phyloP scores from a whole-genome alignment of 2,888 invertebrate genomes.

The Patella ulyssiponensis region DNA sequence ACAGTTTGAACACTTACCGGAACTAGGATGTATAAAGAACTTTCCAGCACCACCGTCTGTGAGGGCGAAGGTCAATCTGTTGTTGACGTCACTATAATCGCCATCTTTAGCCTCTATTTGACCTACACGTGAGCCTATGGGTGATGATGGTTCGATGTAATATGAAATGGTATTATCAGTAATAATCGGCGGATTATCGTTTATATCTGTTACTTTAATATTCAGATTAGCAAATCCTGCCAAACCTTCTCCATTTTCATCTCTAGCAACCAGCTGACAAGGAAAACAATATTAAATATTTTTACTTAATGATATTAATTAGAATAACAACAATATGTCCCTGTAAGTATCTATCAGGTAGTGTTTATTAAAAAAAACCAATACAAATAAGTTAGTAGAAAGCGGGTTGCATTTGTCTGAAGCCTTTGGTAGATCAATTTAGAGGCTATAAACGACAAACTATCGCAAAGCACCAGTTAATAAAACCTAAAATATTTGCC shows the following conservation, averaged over 20 bases:
- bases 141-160: conserved; percentile 17
- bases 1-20: conserved; percentile 20
- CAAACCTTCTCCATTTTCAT: conserved; percentile 28
- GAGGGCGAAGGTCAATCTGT: conserved; percentile 38
- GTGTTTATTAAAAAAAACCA: too few species aligned
- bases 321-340: too few species aligned
- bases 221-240: conserved; percentile 22
- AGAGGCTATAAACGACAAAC: too few species aligned
- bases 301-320: too few species aligned
- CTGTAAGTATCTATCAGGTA: too few species aligned
- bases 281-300: background rate
- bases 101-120: conserved; percentile 29
- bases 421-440: too few species aligned
- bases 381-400: too few species aligned
- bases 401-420: too few species aligned
- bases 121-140: conserved; percentile 24
- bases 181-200: conserved; percentile 33
- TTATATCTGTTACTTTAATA: conserved; percentile 34
- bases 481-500: too few species aligned
- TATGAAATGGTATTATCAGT: conserved; percentile 23
- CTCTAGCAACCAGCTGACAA: conserved; percentile 29
- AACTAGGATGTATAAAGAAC: conserved; percentile 31
- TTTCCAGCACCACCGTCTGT: conserved; percentile 34
- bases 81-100: conserved; percentile 32
- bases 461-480: too few species aligned